Base-by-base conservation (phyloP, 2,888 invertebrate species). In the Gymnoscelis rufifasciata region DNA sequence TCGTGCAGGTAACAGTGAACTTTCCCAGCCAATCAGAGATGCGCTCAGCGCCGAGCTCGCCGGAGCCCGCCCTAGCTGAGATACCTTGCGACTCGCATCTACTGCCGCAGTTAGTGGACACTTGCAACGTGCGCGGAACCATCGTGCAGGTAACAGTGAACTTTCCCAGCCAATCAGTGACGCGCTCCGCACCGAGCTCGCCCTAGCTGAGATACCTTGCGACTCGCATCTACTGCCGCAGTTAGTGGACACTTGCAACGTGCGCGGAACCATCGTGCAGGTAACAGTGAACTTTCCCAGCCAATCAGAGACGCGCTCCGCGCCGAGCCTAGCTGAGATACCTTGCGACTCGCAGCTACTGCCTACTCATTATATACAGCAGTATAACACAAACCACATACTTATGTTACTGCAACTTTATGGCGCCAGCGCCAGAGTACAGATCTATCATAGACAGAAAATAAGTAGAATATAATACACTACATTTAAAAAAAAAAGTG, bases 61-160 rank as follows among this genome's bases (percentile, higher is more conserved):
- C 39, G 28, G 39, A 15, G 15, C 11, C 46, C 30, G 36, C 33
- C 14, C 15, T 40, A 28, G 37, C 45, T 23, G 13, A 54, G 31
- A 54, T 49, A 10, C 55, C 51, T 7, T 50, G 43, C 19, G 68
- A 69, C 54, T 55, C 56, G 39, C 68, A 93, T 71, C 83, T 93
- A 45, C 67, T 81, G 38, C 94, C 94, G 12, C 82, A 87, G 38
- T 62, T 86, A 3, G 90, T 94, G 2, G 92, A 93, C 65, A 91
- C 90, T 3, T 78, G 82, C 42, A 88, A 90, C 53, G 90, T 94
- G 3, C 83, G 81, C 10, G 93, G 92, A 0, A 82, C 84, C 51
- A 91, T 94, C 42, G 69, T 90, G 10, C 92, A 93, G 88, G 93
- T 46, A 28, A 4, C 13, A n/a, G 33, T 5, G 4, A 15, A 15